Percentiles rank a stretch among this genome's conserved stretches.
phyloP scores from a whole-genome alignment of 2,888 invertebrate genomes.

The Notodonta ziczac region DNA sequence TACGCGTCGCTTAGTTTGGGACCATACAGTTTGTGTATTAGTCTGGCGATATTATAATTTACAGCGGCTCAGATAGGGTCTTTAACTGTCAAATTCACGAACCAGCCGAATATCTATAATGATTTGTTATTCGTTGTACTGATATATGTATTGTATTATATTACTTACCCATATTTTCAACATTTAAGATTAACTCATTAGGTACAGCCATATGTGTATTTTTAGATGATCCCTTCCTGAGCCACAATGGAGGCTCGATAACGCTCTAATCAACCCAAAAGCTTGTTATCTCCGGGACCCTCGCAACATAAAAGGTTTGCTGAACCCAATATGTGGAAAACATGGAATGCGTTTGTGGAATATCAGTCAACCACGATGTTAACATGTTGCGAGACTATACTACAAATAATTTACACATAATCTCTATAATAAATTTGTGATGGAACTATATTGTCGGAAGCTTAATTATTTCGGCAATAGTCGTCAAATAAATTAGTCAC shows the following conservation, averaged over 20 bases:
- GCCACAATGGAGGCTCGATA: conserved; percentile 12
- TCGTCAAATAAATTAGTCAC: no score
- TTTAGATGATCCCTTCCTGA: conserved; percentile 2
- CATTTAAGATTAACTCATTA: not conserved
- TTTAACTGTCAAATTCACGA: no score
- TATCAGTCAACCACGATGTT: conserved; percentile 1
- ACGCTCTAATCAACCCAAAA: conserved; percentile 6
- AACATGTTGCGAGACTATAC: not conserved
- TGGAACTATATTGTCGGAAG: no score
- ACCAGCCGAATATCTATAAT: no score
- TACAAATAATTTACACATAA: not conserved
- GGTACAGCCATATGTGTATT: conserved; percentile 7
- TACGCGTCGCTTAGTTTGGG: no score
- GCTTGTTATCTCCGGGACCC: conserved; percentile 4
- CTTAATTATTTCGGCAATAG: no score
- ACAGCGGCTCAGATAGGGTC: no score
- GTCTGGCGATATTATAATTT: no score
- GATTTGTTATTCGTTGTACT: no score
- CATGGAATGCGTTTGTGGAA: conserved; percentile 8
- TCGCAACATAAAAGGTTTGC: conserved; percentile 18
- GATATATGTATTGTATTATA: no score
- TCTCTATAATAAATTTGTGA: no score
- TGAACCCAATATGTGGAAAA: conserved; percentile 8
- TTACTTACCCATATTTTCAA: not conserved
- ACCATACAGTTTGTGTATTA: no score